A percentile compares a stretch with the other conserved stretches of the same genome.
Evolutionary conservation across 2,113 vertebrate genomes (phyloP).

Genomic region (Prinia subflava): DNA sequence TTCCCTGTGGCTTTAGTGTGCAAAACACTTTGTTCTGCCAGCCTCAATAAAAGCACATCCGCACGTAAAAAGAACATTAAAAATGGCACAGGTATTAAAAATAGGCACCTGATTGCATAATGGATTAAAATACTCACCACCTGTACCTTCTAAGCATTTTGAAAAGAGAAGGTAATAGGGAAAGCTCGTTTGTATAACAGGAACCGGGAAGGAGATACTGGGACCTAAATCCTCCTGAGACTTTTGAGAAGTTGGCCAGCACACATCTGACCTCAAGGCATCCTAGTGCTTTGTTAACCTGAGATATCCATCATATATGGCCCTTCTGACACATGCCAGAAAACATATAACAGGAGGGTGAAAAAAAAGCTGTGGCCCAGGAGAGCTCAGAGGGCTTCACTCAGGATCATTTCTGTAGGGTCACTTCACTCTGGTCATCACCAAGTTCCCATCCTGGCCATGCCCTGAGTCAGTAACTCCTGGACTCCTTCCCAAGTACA

Average conservation of each 20-base stretch:
- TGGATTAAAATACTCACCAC: conserved; percentile 21
- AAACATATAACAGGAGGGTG: accelerated
- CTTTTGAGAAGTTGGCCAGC: neutral
- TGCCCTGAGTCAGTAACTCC: neutral
- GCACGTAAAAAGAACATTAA: conserved; percentile 1
- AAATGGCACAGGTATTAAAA: conserved; percentile 44
- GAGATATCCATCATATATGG: neutral
- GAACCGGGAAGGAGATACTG: accelerated
- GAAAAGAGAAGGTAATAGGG: neutral
- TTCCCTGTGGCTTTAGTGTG: neutral
- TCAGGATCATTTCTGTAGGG: neutral
- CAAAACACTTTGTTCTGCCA: neutral
- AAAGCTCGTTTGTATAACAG: neutral
- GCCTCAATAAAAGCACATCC: conserved; percentile 12
- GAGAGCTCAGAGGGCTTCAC: neutral
- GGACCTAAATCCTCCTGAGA: neutral
- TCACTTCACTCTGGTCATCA: neutral
- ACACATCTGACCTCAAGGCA: neutral
- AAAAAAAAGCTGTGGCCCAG: neutral
- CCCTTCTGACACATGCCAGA: neutral
- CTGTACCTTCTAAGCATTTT: neutral
- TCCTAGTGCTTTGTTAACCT: neutral
- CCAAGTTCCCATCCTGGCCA: neutral
- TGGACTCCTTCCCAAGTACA: neutral
- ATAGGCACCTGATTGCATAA: conserved; percentile 40